These are phyloP conservation scores for Mastacembelus armatus DNA, from an alignment of 2,797 vertebrate genomes.

Conservation along the genomic window DNA sequence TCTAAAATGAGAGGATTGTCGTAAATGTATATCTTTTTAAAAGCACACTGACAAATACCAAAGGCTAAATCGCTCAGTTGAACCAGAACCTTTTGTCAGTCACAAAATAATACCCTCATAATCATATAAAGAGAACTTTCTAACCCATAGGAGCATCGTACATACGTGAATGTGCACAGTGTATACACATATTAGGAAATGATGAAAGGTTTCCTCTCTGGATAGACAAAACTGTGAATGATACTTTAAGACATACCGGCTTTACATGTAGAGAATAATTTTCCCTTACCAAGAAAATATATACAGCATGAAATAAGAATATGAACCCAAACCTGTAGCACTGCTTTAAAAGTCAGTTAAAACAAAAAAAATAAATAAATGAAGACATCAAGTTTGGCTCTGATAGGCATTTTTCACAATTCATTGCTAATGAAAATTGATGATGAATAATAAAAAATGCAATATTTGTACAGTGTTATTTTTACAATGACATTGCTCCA, in stretches of 20 bases:
- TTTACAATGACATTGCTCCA: background rate
- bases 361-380: background rate
- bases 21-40: conserved; percentile 81
- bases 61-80: conserved; percentile 76
- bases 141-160: conserved; percentile 44
- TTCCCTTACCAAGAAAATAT: background rate
- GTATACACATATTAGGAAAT: conserved; percentile 13
- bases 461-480: background rate
- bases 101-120: conserved; percentile 57
- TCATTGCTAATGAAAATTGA: too few relatives aligned
- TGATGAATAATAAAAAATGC: too few relatives aligned
- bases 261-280: conserved; percentile 4
- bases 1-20: conserved; percentile 71
- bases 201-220: conserved; percentile 37
- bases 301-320: too few relatives aligned
- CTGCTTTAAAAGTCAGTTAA: too few relatives aligned
- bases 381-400: background rate
- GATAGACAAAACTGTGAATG: conserved; percentile 10
- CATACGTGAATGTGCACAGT: conserved; percentile 24
- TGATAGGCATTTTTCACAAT: too few relatives aligned
- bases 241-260: conserved; percentile 37
- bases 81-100: conserved; percentile 72
- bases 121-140: conserved; percentile 55
- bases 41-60: conserved; percentile 73
- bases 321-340: too few relatives aligned